Conservation (phyloP, 2,888 invertebrate genomes). For the Cacoxenus indagator region DNA sequence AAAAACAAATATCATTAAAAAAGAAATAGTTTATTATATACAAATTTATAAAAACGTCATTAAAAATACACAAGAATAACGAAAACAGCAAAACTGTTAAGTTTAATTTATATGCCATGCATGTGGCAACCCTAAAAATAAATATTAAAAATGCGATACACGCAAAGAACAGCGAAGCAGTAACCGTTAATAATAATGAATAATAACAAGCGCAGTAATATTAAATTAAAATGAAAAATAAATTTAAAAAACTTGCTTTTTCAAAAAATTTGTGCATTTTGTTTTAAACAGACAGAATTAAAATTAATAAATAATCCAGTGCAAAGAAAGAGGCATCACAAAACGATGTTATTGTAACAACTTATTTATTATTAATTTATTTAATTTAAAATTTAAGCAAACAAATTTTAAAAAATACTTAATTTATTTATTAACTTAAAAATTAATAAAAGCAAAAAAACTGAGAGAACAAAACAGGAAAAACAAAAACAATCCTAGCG, state of each 20-base stretch:
- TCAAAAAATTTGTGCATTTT: background rate
- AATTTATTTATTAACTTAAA: constrained; percentile 46
- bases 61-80: background rate
- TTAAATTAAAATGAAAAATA: background rate
- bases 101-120: constrained; percentile 9
- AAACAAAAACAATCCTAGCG: constrained; percentile 28
- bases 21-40: background rate
- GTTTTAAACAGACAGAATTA: background rate
- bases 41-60: constrained; percentile 1
- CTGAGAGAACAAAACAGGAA: constrained; percentile 51
- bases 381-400: background rate
- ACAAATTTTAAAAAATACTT: background rate
- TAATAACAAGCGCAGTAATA: background rate
- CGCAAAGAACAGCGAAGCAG: background rate
- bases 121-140: background rate
- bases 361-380: constrained; percentile 9
- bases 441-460: constrained; percentile 46
- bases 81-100: constrained; percentile 5
- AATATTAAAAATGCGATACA: background rate
- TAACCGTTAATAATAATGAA: background rate
- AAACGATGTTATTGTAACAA: background rate
- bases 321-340: background rate
- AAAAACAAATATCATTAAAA: background rate
- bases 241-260: constrained; percentile 6
- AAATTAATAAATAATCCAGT: background rate